These are phyloP conservation scores for Stenurella melanura DNA, from an alignment of 2,888 invertebrate species.

Conservation along the genomic window DNA sequence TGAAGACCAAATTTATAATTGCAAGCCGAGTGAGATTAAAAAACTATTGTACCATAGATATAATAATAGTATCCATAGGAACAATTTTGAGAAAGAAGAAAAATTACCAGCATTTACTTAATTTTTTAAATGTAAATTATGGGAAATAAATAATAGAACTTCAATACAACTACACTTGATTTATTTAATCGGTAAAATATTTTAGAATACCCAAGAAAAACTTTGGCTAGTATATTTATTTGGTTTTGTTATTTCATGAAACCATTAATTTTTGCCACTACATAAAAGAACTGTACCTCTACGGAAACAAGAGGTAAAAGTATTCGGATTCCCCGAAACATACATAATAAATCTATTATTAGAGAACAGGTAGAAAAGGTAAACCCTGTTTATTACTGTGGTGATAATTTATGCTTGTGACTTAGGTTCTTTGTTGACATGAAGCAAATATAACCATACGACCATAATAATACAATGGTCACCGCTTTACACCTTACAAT, in stretches of 20 bases:
- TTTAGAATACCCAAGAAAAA: not conserved
- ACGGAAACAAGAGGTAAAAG: conserved; percentile 28
- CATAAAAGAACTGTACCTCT: not conserved
- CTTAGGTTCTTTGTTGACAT: conserved; percentile 30
- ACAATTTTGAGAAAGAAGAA: too few relatives aligned
- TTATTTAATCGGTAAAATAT: not conserved
- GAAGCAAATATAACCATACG: conserved; percentile 19
- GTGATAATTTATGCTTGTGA: conserved; percentile 47
- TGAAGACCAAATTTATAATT: too few relatives aligned
- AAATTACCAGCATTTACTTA: too few relatives aligned
- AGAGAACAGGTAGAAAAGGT: conserved; percentile 51
- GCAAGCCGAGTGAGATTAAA: too few relatives aligned
- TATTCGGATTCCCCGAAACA: conserved; percentile 47
- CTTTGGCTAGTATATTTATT: not conserved
- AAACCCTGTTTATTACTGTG: conserved; percentile 29
- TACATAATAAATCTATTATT: conserved; percentile 35
- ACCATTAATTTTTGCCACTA: conserved; percentile 11
- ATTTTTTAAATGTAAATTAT: too few relatives aligned
- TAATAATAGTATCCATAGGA: too few relatives aligned
- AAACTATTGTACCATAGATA: too few relatives aligned
- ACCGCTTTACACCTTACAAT: conserved; percentile 13
- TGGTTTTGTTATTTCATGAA: conserved; percentile 17
- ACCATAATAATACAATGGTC: not conserved
- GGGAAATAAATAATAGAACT: too few relatives aligned
- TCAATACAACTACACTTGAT: too few relatives aligned